Conservation (phyloP, 53 echinoderm and acorn worm genomes). For the Arbacia lixula region DNA sequence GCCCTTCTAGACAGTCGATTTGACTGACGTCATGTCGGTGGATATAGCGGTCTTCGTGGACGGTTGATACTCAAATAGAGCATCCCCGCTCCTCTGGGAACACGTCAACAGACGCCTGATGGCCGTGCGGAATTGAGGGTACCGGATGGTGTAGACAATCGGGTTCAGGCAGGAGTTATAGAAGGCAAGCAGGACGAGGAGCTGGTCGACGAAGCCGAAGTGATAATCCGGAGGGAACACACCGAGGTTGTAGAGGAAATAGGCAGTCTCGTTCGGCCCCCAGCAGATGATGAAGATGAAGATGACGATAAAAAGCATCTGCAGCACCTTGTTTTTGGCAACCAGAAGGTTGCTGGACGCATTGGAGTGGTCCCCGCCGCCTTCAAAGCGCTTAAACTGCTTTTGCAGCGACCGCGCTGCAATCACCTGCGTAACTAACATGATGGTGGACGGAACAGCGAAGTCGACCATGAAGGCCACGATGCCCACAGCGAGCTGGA, state of each 20-base stretch:
- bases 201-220: slow-evolving; percentile 2
- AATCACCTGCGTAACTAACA: slow-evolving; percentile 20
- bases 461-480: not conserved
- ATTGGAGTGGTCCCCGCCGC: not conserved
- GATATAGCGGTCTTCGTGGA: too few species aligned
- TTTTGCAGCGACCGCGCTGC: slow-evolving; percentile 3
- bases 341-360: slow-evolving; percentile 8
- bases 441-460: slow-evolving; percentile 10
- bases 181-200: slow-evolving; percentile 12
- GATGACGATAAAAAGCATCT: slow-evolving; percentile 19
- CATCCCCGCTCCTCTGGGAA: not conserved
- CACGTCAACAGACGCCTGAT: slow-evolving; percentile 10
- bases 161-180: slow-evolving; percentile 39
- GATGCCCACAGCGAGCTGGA: slow-evolving; percentile 3
- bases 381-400: slow-evolving; percentile 11
- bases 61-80: slow-evolving; percentile 20
- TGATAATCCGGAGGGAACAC: slow-evolving; percentile 8
- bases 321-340: slow-evolving; percentile 17
- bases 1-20: too few species aligned
- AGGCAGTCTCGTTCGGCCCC: slow-evolving; percentile 27
- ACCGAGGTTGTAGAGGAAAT: slow-evolving; percentile 22
- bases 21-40: too few species aligned
- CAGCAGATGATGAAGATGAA: slow-evolving; percentile 39
- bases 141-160: slow-evolving; percentile 29
- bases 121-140: slow-evolving; percentile 17